A percentile compares a stretch with the other conserved stretches of the same genome.
Conservation (phyloP, 1,140 invertebrate genomes). For the Diorhabda carinulata region DNA sequence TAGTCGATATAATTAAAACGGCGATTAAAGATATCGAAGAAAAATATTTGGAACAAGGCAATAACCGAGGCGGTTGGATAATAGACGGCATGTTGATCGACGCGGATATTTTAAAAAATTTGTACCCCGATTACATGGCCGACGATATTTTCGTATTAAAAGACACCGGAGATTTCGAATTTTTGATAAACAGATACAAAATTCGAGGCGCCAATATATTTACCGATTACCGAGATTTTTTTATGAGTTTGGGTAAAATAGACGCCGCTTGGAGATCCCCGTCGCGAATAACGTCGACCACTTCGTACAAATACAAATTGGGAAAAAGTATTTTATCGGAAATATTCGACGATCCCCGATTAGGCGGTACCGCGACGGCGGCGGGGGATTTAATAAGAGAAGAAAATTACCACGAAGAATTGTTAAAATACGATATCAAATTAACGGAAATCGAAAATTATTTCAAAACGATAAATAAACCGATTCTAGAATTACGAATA, state of each 20-base stretch:
- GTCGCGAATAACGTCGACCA: constrained; percentile 22
- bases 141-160: constrained; percentile 54
- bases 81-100: constrained; percentile 55
- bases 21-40: constrained; percentile 47
- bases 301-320: constrained; percentile 22
- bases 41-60: constrained; percentile 33
- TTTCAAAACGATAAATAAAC: constrained; percentile 42
- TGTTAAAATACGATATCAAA: constrained; percentile 48
- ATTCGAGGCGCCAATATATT: constrained; percentile 25
- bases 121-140: constrained; percentile 49
- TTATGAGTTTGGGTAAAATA: constrained; percentile 28
- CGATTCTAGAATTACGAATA: constrained; percentile 34
- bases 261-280: constrained; percentile 33
- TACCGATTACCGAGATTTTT: constrained; percentile 35
- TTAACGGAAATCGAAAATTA: constrained; percentile 47
- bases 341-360: constrained; percentile 23
- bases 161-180: constrained; percentile 46
- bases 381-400: constrained; percentile 17
- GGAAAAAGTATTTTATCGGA: constrained; percentile 24
- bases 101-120: constrained; percentile 48
- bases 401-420: constrained; percentile 38
- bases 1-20: constrained; percentile 43
- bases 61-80: constrained; percentile 52
- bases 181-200: constrained; percentile 40
- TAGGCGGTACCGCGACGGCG: constrained; percentile 10